Base-by-base conservation (phyloP, 2,797 vertebrate species). In the Amphiprion clarkii region DNA sequence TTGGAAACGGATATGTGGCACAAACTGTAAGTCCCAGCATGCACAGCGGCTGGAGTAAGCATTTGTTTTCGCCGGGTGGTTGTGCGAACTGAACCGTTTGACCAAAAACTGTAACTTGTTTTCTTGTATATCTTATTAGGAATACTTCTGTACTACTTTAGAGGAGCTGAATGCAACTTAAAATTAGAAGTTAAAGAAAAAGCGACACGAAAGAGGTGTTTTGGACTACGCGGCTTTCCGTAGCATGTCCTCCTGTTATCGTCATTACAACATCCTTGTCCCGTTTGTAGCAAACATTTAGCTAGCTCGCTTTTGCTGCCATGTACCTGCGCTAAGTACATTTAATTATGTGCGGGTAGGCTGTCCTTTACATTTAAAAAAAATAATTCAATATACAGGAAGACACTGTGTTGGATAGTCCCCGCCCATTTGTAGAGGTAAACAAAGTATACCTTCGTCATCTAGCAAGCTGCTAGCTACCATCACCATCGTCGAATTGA, bases 1-100 rank as follows among this genome's bases (percentile, higher is more conserved):
- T 73, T 68, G 14, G 56, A 78, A 81, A 72, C 79, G 81, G 90
- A 87, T 92, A 92, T 93, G 91, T 92, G 92, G 89, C 91, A 92
- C 82, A 85, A 79, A 94, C 92, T 93, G 83, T 89, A 89, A 87
- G 44, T 93, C 92, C 94, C 94, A 94, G 39, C 85, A 88, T 90
- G 92, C 94, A 93, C n/a, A 1, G 90, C 93, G 92, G 6, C n/a
- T 33, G 17, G 46, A 14, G 67, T 71, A 52, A 70, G 29, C 1
- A 42, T 60, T 68, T 66, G 69, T 83, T 85, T 7, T 59, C 39
- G 16, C 57, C 2, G 0, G 4, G 6, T 8, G 2, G 6, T 29
- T 12, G 2, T 1, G 11, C 1, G 17, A 54, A 63, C 4, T 1
- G 0, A 7, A 9, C 6, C 1, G 1, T 19, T 21, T 29, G 49